Conservation (phyloP, 1,140 invertebrate genomes). For the Scaptodrosophila lebanonensis region DNA sequence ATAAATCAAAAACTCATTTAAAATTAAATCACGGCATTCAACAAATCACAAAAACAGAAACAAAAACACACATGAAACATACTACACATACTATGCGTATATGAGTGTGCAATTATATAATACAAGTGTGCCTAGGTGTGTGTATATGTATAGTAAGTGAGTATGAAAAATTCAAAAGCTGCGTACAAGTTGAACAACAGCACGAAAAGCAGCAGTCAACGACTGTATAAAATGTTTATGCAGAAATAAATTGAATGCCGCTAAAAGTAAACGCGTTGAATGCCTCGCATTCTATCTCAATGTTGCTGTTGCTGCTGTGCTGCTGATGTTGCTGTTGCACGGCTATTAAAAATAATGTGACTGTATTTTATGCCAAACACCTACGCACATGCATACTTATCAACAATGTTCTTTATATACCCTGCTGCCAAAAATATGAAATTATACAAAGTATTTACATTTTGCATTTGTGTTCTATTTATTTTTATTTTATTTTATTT, state of each 20-base stretch:
- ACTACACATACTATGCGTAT: constrained; percentile 14
- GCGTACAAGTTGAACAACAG: constrained; percentile 21
- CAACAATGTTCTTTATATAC: too few relatives aligned
- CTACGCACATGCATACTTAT: constrained; percentile 36
- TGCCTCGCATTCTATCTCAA: background rate
- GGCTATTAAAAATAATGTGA: constrained; percentile 56
- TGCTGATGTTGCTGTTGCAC: constrained; percentile 11
- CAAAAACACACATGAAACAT: constrained; percentile 13
- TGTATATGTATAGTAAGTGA: constrained; percentile 32
- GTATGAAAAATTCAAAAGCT: constrained; percentile 59
- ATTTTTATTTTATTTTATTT: too few relatives aligned
- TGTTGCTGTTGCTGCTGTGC: background rate
- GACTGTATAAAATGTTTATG: constrained; percentile 60
- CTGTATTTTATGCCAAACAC: constrained; percentile 17
- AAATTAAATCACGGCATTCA: constrained; percentile 71
- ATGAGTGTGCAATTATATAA: constrained; percentile 56
- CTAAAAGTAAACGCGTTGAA: constrained; percentile 14
- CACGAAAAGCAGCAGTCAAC: constrained; percentile 31
- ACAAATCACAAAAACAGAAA: constrained; percentile 58
- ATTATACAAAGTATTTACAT: too few relatives aligned
- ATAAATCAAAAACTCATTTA: constrained; percentile 75
- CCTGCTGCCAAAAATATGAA: too few relatives aligned
- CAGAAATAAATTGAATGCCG: constrained; percentile 67
- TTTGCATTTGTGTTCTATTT: too few relatives aligned
- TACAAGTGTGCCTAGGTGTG: background rate